A percentile compares a stretch with the other conserved stretches of the same genome.
Conservation (phyloP, 2,888 invertebrate species). For the Meteorus colon region DNA sequence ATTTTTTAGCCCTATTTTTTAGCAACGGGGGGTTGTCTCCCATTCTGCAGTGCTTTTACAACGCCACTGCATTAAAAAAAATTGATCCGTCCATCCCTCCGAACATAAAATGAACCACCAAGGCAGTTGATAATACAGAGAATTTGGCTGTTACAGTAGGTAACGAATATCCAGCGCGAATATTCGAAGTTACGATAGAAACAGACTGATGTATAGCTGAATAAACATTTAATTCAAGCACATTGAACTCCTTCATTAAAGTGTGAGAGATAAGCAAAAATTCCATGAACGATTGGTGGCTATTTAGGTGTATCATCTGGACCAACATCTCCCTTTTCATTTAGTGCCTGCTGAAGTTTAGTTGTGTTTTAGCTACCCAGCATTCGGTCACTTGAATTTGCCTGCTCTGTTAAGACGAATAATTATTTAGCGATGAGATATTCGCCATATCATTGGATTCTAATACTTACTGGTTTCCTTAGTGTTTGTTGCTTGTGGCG, state of each 20-base stretch:
- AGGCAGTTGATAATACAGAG: neutral
- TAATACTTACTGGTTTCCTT: slow-evolving; percentile 55
- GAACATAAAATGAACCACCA: neutral
- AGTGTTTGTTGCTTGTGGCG: slow-evolving; percentile 63
- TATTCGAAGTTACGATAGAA: neutral
- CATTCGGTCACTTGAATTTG: neutral
- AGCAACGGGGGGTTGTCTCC: neutral
- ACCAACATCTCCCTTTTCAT: slow-evolving; percentile 8
- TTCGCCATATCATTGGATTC: slow-evolving; percentile 54
- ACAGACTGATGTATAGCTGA: neutral
- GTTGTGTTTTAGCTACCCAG: neutral
- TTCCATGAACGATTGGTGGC: slow-evolving; percentile 39
- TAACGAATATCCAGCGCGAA: neutral
- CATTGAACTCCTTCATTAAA: slow-evolving; percentile 1
- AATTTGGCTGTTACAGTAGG: neutral
- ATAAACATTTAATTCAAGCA: slow-evolving; percentile 3
- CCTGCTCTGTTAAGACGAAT: neutral
- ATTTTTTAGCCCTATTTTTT: neutral
- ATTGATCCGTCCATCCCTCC: neutral
- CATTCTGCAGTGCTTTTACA: slow-evolving; percentile 3
- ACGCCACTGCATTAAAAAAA: slow-evolving; percentile 9
- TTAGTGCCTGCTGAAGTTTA: neutral
- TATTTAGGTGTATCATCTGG: slow-evolving; percentile 38
- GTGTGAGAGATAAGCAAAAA: slow-evolving; percentile 31
- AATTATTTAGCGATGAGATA: slow-evolving; percentile 27